Conservation (phyloP, 2,113 vertebrate genomes). For the Mirza zaza region DNA sequence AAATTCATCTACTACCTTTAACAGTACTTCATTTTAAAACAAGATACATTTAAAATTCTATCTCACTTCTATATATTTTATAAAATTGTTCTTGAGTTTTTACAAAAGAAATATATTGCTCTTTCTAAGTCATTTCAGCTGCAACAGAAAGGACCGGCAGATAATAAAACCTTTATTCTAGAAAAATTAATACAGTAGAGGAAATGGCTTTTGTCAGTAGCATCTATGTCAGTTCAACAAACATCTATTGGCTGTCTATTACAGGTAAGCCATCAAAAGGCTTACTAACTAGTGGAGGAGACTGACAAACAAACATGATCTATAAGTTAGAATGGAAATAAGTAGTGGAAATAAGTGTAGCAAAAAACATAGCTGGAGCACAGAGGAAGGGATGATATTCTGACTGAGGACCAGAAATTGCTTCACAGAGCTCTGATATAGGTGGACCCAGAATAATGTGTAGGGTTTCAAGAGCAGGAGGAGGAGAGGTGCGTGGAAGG, state of each 20-base stretch:
- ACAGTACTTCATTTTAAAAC: background rate
- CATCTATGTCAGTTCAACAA: conserved; percentile 9
- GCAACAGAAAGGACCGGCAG: background rate
- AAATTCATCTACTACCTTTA: background rate
- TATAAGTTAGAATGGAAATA: background rate
- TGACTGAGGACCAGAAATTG: background rate
- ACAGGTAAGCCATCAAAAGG: background rate
- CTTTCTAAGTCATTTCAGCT: background rate
- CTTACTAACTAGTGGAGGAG: background rate
- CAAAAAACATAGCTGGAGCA: background rate
- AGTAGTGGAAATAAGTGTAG: background rate
- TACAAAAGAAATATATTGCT: background rate
- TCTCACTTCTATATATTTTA: background rate
- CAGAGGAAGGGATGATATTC: background rate
- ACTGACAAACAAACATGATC: background rate
- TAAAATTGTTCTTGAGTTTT: background rate
- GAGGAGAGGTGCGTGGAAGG: background rate
- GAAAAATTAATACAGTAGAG: background rate
- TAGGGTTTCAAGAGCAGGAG: background rate
- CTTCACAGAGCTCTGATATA: background rate
- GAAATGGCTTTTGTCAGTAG: background rate
- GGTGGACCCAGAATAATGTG: background rate
- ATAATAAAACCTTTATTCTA: conserved; percentile 8
- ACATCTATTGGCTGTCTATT: background rate
- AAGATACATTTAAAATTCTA: background rate